Evolutionary conservation across 2,888 invertebrate genomes (phyloP), one percentile per base, ranked within the genome.

Genomic region (Pinctada fucata): DNA sequence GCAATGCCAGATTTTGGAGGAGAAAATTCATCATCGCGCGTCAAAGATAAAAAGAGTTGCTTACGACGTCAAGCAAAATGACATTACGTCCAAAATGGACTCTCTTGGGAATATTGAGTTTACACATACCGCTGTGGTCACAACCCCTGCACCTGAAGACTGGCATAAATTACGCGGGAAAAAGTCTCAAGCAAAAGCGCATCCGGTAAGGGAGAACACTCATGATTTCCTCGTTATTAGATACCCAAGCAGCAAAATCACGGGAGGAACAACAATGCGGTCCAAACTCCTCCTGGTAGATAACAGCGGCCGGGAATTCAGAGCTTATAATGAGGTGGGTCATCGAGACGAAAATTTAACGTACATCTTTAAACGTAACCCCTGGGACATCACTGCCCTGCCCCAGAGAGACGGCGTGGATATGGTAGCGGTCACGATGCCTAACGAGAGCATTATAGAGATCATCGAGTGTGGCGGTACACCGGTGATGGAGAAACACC

Each of bases 1-100:
- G 58, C 78, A 78, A 49, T 74, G 74, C 8, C 67, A 63, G 47
- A 78, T 78, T 47, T 51, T 78, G 16, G 78, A 78, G 47, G 78
- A 78, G 64, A 74, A 78, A 47, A 64, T 78, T 3, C 74, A 78
- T 10, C 78, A 78, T 47, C 68, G 74, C 13, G 74, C 74, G 16
- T 65, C 78, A 16, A 78, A 74, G 52, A 48, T 78, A 2, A 63
- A 65, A 31, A 63, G 69, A 48, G 63, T 64, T 47, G 65, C 65
- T 6, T 47, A 74, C 10, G 78, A 78, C n/a, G 64, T 78, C 10
- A 69, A 74, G 47, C 78, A 69, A 74, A 48, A 52, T n/a, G 78
- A 78, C 16, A 45, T 78, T 8, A 50, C 71, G 13, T 2, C 45
- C 3, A 45, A 65, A 16, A 70, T 78, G 2, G 65, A 69, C 10